Evolutionary conservation across 2,113 vertebrate genomes (phyloP).

Genomic region (Paramisgurnus dabryanus): DNA sequence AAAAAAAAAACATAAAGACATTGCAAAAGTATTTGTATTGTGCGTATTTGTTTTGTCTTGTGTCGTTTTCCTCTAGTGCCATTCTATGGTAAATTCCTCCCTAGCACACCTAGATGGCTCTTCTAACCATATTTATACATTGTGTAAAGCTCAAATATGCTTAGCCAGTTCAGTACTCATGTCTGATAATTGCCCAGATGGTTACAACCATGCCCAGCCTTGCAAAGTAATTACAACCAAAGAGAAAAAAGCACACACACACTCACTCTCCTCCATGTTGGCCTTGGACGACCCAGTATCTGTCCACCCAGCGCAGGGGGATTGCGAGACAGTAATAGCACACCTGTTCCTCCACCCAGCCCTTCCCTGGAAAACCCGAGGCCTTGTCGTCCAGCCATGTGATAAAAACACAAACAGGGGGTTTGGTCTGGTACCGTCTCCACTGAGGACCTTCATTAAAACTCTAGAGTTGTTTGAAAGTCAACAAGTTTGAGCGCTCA

Average conservation of each 20-base stretch:
- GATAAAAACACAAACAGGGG: slow-evolving; percentile 32
- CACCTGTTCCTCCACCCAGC: slow-evolving; percentile 54
- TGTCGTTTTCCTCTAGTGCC: too few relatives aligned
- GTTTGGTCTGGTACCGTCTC: not conserved
- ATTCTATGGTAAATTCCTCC: too few relatives aligned
- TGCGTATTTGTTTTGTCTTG: too few relatives aligned
- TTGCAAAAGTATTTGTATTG: too few relatives aligned
- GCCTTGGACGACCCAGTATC: slow-evolving; percentile 41
- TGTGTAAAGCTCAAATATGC: slow-evolving; percentile 35
- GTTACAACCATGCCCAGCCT: slow-evolving; percentile 39
- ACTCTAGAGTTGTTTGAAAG: slow-evolving; percentile 65
- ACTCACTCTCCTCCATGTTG: slow-evolving; percentile 47
- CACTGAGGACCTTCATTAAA: slow-evolving; percentile 33
- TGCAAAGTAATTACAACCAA: slow-evolving; percentile 51
- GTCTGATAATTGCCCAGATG: slow-evolving; percentile 61
- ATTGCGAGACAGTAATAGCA: slow-evolving; percentile 32
- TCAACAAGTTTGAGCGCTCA: slow-evolving; percentile 27
- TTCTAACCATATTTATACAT: slow-evolving; percentile 47
- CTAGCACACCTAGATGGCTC: slow-evolving; percentile 45
- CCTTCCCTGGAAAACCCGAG: slow-evolving; percentile 41
- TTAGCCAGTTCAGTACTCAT: slow-evolving; percentile 42
- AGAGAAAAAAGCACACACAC: slow-evolving; percentile 12
- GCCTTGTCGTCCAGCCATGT: slow-evolving; percentile 37
- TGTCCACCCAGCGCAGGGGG: slow-evolving; percentile 6
- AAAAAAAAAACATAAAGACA: too few relatives aligned